Percentiles rank a stretch among this genome's conserved stretches.
Conservation (phyloP, 2,113 vertebrate species). For the Stercorarius parasiticus region DNA sequence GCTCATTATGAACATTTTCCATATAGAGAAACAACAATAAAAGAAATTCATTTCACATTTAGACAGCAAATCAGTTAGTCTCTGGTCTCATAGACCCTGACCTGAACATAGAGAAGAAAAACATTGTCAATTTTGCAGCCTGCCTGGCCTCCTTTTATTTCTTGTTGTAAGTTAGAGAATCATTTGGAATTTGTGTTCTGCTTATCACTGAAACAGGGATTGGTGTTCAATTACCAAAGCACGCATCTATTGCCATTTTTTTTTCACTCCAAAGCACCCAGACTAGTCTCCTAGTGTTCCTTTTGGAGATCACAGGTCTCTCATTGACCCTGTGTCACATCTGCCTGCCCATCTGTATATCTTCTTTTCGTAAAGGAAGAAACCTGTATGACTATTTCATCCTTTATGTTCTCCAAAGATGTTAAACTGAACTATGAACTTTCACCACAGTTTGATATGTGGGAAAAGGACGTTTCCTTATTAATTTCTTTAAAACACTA, state of each 20-base stretch:
- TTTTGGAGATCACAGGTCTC: neutral
- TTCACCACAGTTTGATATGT: neutral
- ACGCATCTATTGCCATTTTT: neutral
- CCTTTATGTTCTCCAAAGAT: neutral
- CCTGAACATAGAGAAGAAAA: neutral
- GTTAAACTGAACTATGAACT: neutral
- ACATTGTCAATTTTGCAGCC: neutral
- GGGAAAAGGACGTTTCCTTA: neutral
- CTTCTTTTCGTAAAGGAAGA: neutral
- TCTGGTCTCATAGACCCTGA: neutral
- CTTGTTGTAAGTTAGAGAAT: neutral
- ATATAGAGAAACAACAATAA: neutral
- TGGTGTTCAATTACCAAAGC: neutral
- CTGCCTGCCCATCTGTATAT: neutral
- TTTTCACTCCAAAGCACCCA: neutral
- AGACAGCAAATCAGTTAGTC: neutral
- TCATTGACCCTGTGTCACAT: neutral
- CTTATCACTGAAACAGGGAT: neutral
- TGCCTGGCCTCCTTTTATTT: neutral
- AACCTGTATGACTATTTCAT: neutral
- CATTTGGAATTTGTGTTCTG: neutral
- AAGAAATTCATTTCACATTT: neutral
- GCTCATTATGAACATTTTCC: neutral
- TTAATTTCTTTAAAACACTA: neutral
- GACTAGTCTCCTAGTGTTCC: neutral